phyloP scores from a whole-genome alignment of 2,888 invertebrate species.

The Phengaris alcon region DNA sequence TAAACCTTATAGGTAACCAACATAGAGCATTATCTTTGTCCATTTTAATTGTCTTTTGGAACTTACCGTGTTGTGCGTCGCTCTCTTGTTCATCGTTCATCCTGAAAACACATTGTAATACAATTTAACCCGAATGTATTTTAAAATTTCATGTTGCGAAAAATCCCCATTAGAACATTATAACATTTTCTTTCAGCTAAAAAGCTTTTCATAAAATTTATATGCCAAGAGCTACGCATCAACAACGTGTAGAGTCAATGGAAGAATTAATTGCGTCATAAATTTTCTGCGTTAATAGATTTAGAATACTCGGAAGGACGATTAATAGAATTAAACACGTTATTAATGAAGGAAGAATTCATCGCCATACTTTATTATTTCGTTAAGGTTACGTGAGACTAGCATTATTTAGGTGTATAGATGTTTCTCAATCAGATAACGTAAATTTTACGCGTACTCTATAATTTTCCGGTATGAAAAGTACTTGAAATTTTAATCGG shows the following conservation, averaged over 20 bases:
- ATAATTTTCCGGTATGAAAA: no score
- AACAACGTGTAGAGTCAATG: not conserved
- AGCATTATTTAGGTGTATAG: not conserved
- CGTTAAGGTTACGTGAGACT: not conserved
- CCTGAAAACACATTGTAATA: not conserved
- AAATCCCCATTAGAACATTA: slow-evolving; percentile 17
- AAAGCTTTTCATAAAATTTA: slow-evolving; percentile 3
- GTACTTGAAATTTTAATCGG: no score
- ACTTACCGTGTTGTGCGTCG: not conserved
- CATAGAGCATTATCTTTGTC: not conserved
- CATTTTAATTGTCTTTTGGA: not conserved
- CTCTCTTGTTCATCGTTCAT: not conserved
- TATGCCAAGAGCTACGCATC: not conserved
- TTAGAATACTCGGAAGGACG: not conserved
- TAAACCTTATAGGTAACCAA: not conserved
- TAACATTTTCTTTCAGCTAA: not conserved
- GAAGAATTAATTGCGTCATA: slow-evolving; percentile 15
- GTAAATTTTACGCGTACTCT: no score
- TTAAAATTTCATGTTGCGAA: not conserved
- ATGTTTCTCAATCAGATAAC: no score
- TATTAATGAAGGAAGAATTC: not conserved
- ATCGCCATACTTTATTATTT: not conserved
- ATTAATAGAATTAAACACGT: not conserved
- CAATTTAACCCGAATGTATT: not conserved
- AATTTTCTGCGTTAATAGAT: not conserved